Base-by-base conservation (phyloP, 1,140 invertebrate genomes). In the Hestina assimilis region DNA sequence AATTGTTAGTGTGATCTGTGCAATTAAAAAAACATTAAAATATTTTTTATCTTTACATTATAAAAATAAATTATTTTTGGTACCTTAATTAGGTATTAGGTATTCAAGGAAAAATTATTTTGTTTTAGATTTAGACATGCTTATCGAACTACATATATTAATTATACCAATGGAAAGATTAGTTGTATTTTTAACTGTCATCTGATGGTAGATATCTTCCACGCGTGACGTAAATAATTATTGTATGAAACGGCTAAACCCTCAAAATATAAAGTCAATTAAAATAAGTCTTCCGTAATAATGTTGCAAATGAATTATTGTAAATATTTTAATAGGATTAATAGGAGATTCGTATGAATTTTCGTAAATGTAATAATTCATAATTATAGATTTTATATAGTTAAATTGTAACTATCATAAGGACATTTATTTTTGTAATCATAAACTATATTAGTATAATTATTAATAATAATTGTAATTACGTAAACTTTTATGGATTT, bases 401-500 rank as follows among this genome's bases (percentile, higher is more conserved):
- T 11, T 6, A 42, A 52, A 47, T 31, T 71, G 41, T 72, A 67
- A 63, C 26, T 64, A 47, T 52, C 42, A 6, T 78, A 76, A 69
- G 71, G 58, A 75, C 59, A 76, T 70, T 69, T 83, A 82, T 78
- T 83, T 85, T 86, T 86, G 66, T 86, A 86, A 86, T 76, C 70
- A 59, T 75, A 77, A 66, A 52, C 33, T 73, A 66, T 65, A 68
- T 55, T 28, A 59, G 65, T n/a, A n/a, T n/a, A n/a, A n/a, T n/a
- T n/a, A 61, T 66, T 12, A 26, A 46, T 58, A 50, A 35, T 69
- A 67, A 60, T 66, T 33, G 42, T 60, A 63, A 47, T 59, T 64
- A 73, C 38, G 21, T 35, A 35, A 46, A 75, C 73, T 66, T 76
- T 66, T 74, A 80, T 72, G 73, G 63, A 71, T 67, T 76, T 69